Evolutionary conservation across 2,113 vertebrate species (phyloP).

Genomic region (Puma concolor): DNA sequence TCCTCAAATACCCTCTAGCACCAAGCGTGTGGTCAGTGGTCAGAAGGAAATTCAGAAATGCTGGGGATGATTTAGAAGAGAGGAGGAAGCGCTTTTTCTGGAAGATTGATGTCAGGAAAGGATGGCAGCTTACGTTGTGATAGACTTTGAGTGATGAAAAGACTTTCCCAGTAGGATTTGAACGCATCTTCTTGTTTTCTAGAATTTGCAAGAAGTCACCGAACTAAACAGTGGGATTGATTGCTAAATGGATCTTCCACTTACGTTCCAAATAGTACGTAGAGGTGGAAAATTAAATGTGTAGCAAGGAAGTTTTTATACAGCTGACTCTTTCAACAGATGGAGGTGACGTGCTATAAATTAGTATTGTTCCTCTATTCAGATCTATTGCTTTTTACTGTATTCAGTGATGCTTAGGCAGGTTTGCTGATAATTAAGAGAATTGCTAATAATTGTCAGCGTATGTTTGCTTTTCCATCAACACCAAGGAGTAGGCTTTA

Average conservation of each 20-base stretch:
- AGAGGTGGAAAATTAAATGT: neutral
- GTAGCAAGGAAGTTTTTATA: neutral
- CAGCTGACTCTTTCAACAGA: constrained; percentile 12
- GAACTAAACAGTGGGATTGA: neutral
- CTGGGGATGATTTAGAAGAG: neutral
- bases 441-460: constrained; percentile 5
- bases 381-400: neutral
- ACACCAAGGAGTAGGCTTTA: neutral
- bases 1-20: neutral
- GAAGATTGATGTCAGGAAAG: neutral
- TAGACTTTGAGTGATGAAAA: neutral
- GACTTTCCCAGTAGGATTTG: neutral
- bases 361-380: constrained; percentile 28
- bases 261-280: neutral
- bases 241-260: neutral
- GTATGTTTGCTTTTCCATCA: constrained; percentile 28
- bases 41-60: neutral
- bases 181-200: neutral
- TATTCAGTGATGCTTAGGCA: neutral
- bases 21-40: neutral
- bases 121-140: neutral
- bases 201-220: neutral
- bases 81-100: neutral
- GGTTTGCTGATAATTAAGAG: constrained; percentile 17
- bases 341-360: neutral